phyloP scores from a whole-genome alignment of 2,797 vertebrate genomes.

The Darevskia nairensis region DNA sequence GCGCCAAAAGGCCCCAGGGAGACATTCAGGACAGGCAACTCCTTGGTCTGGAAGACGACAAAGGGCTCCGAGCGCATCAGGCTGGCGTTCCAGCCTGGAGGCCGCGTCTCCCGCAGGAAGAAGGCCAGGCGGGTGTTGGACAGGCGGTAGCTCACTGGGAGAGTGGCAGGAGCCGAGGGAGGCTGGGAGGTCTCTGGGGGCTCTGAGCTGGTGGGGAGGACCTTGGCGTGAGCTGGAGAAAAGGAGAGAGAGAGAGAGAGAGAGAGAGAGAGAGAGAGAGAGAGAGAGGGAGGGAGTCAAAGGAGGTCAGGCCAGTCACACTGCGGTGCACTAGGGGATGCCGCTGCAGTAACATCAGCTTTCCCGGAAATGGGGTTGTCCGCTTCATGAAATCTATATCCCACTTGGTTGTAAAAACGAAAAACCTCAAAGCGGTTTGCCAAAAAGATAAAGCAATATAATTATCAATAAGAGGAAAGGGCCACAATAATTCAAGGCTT shows the following conservation, averaged over 20 bases:
- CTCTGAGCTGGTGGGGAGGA: constrained; percentile 84
- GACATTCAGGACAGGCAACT: constrained; percentile 93
- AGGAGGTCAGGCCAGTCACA: background rate
- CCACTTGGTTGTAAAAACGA: too few relatives aligned
- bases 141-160: constrained; percentile 94
- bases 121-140: constrained; percentile 95
- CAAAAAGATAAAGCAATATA: too few relatives aligned
- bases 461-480: too few relatives aligned
- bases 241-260: constrained; percentile 18
- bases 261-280: constrained; percentile 9
- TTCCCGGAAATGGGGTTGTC: background rate
- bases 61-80: constrained; percentile 94
- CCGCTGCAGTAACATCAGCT: too few relatives aligned
- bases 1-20: constrained; percentile 91
- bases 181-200: constrained; percentile 78
- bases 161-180: constrained; percentile 78
- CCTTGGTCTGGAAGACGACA: constrained; percentile 97
- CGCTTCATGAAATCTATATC: too few relatives aligned
- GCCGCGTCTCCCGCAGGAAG: constrained; percentile 89
- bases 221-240: constrained; percentile 85
- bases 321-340: background rate
- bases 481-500: too few relatives aligned
- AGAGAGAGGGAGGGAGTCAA: too few relatives aligned
- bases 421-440: too few relatives aligned
- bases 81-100: constrained; percentile 71